Evolutionary conservation across 2,888 invertebrate species (phyloP), one percentile per base, ranked within the genome.

Genomic region (Tetramorium bicarinatum): DNA sequence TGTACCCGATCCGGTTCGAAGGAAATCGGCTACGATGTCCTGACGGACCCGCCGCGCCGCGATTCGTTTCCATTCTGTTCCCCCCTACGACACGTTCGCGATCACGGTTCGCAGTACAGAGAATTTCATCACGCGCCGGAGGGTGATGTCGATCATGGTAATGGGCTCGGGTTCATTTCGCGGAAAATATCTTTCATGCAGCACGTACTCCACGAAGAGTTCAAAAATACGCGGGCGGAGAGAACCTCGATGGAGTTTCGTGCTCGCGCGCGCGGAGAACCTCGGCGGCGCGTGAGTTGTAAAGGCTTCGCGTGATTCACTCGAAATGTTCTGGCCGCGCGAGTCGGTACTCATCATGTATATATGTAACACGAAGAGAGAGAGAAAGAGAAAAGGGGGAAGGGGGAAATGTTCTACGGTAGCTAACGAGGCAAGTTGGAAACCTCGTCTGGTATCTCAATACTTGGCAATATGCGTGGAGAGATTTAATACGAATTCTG

Each of bases 221-320:
- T 59, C 59, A 54, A 66, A 81, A 64, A 44, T 67, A 34, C 44
- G 54, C 59, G 64, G 34, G 64, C 38, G 25, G 61, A 25, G 38
- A 81, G 38, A 64, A 61, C 29, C 9, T 29, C 71, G 66, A 81
- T 75, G 75, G 59, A 41, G 82, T 67, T 72, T 81, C 64, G 9
- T 44, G 38, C 21, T 29, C 25, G 62, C 41, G 56, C 34, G 44
- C n/a, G 2, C 29, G 38, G 75, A 82, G 77, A 88, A 71, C 72
- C 47, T 18, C 54, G 38, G 11, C 56, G 81, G 66, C 72, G 83
- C 89, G 84, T 74, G 84, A 89, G 74, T 89, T 76, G 82, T 75
- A 85, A 81, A 81, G 80, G 64, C 85, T 85, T 77, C 83, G 87
- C 90, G 88, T 92, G 92, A 91, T 91, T 92, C 92, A 88, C 87